phyloP scores from a whole-genome alignment of 2,888 invertebrate genomes.

The Aporophyla nigra region DNA sequence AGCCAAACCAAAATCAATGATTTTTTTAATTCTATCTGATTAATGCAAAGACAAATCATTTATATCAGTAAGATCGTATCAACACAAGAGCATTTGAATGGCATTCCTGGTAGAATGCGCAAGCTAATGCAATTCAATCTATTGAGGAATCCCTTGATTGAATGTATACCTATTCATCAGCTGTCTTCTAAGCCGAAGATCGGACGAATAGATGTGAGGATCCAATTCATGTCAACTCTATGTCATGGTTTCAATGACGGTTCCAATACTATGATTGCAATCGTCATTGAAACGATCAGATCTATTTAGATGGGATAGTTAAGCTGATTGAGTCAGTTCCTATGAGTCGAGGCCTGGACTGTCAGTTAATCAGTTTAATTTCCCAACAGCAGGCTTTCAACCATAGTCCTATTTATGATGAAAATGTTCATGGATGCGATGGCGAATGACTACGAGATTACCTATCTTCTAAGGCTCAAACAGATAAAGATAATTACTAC shows the following conservation, averaged over 20 bases:
- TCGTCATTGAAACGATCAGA: not conserved
- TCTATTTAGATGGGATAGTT: not conserved
- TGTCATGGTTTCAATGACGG: too few species aligned
- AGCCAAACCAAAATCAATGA: not conserved
- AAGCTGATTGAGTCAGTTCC: not conserved
- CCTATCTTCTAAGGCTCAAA: too few species aligned
- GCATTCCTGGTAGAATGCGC: not conserved
- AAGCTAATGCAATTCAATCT: not conserved
- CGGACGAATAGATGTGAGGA: not conserved
- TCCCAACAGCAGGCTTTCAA: too few species aligned
- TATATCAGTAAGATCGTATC: not conserved
- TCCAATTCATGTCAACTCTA: not conserved
- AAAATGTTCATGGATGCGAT: not conserved
- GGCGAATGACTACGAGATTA: not conserved
- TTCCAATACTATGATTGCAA: too few species aligned
- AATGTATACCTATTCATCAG: not conserved
- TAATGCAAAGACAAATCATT: not conserved
- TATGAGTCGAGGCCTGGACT: not conserved
- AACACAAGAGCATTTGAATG: not conserved
- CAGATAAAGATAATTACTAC: not conserved
- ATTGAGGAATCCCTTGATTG: too few species aligned
- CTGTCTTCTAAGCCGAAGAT: not conserved
- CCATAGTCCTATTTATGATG: not conserved
- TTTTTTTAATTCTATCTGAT: not conserved
- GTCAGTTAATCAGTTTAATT: not conserved